Percentiles rank a stretch among this genome's conserved stretches.
Evolutionary conservation across 1,140 invertebrate species (phyloP).

Genomic region (Drosophila oshimai): DNA sequence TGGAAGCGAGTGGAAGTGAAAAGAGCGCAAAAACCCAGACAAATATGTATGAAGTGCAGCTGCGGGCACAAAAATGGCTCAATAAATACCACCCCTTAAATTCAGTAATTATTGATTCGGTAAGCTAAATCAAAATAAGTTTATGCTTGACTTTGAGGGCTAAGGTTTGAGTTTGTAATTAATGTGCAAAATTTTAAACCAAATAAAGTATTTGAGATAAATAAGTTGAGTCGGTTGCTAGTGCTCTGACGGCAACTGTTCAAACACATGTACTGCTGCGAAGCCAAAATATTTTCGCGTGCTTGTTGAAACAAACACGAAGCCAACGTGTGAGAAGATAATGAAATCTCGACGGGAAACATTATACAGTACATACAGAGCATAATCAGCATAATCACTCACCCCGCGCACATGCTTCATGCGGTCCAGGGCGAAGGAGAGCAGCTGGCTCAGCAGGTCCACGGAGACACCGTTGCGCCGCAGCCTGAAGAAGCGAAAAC

Average conservation of each 20-base stretch:
- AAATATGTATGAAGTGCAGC: neutral
- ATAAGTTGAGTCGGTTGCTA: neutral
- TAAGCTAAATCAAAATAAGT: neutral
- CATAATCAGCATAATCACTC: slow-evolving; percentile 45
- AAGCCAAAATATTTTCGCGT: slow-evolving; percentile 44
- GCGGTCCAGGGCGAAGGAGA: slow-evolving; percentile 70
- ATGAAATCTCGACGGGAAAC: slow-evolving; percentile 43
- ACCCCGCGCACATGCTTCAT: slow-evolving; percentile 75
- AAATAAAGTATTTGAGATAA: neutral
- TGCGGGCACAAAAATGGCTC: neutral
- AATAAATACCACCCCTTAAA: neutral
- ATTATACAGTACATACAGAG: slow-evolving; percentile 13
- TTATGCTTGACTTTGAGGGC: neutral
- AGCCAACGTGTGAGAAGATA: slow-evolving; percentile 24
- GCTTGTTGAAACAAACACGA: slow-evolving; percentile 23
- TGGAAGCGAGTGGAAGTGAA: slow-evolving; percentile 9
- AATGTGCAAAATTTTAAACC: neutral
- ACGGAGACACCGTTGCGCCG: slow-evolving; percentile 66
- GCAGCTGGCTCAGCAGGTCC: slow-evolving; percentile 72
- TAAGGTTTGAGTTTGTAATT: neutral
- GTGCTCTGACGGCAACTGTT: neutral
- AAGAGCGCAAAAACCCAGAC: slow-evolving; percentile 17
- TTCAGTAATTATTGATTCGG: neutral
- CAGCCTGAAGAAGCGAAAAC: slow-evolving; percentile 32
- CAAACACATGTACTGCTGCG: neutral